Percentiles rank a stretch among this genome's conserved stretches.
These are phyloP conservation scores for Caenorhabditis uteleia DNA, from an alignment of 2,888 invertebrate genomes.

Conservation along the genomic window DNA sequence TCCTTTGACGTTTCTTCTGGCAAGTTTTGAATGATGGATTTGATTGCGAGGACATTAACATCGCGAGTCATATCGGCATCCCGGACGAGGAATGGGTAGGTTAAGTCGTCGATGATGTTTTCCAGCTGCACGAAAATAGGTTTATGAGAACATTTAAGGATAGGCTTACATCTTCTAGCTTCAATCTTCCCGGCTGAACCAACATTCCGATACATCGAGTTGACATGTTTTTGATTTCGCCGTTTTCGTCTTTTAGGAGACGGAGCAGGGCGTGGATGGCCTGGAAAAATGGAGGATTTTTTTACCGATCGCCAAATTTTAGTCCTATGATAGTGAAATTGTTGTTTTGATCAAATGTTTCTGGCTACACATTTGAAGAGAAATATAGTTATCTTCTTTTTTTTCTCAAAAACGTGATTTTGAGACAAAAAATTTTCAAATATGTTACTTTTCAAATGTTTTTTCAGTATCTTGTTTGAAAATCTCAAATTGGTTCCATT, in stretches of 20 bases:
- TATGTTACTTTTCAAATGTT: too few relatives aligned
- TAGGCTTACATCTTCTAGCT: conserved; percentile 75
- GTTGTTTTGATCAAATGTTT: too few relatives aligned
- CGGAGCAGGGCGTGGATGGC: conserved; percentile 95
- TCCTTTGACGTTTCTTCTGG: conserved; percentile 2
- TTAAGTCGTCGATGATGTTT: conserved; percentile 93
- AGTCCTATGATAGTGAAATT: too few relatives aligned
- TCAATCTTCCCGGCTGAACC: conserved; percentile 87
- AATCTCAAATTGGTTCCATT: too few relatives aligned
- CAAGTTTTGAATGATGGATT: conserved; percentile 75
- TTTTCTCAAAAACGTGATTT: too few relatives aligned
- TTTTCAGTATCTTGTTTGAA: too few relatives aligned
- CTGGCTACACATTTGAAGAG: not conserved
- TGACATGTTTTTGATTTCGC: conserved; percentile 98
- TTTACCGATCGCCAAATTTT: too few relatives aligned
- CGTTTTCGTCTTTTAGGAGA: conserved; percentile 84
- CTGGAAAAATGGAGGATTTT: too few relatives aligned
- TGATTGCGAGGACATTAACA: conserved; percentile 83
- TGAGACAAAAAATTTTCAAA: not conserved
- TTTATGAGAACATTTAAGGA: too few relatives aligned
- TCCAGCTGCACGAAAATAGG: conserved; percentile 79
- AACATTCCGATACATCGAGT: conserved; percentile 97
- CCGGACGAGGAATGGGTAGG: conserved; percentile 79
- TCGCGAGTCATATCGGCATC: conserved; percentile 82
- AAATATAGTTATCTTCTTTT: not conserved